Evolutionary conservation across 2,113 vertebrate species (phyloP).

Genomic region (Grammomys dolichurus): DNA sequence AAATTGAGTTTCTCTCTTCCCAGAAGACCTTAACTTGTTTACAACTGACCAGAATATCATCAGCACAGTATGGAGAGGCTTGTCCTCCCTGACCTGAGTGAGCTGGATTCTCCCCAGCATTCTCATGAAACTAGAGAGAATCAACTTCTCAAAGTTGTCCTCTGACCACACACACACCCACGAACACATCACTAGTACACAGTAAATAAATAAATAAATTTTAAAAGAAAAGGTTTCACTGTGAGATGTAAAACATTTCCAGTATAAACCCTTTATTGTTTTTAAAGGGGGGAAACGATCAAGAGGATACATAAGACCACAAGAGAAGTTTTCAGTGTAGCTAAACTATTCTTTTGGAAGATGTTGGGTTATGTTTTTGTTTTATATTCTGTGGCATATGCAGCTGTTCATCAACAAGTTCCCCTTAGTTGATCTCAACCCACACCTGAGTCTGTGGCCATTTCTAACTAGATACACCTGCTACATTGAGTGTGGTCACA

Average conservation of each 20-base stretch:
- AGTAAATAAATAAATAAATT: background rate
- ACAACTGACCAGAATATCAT: background rate
- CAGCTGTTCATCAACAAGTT: constrained; percentile 34
- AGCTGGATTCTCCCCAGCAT: too few species aligned
- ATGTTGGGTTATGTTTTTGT: background rate
- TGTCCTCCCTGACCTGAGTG: too few species aligned
- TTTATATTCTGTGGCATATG: background rate
- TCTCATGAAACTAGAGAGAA: too few species aligned
- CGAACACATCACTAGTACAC: background rate
- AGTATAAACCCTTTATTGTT: constrained; percentile 6
- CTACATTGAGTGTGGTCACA: background rate
- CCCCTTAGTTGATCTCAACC: background rate
- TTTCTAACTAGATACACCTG: background rate
- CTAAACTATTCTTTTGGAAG: background rate
- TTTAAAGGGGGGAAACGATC: background rate
- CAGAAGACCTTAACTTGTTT: background rate
- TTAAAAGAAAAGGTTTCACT: background rate
- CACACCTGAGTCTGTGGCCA: background rate
- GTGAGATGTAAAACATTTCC: constrained; percentile 10
- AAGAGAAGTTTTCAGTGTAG: background rate
- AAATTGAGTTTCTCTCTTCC: background rate
- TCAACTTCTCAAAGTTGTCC: background rate
- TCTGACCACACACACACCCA: background rate
- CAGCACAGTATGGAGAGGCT: background rate
- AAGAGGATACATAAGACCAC: background rate